Evolutionary conservation across 2,113 vertebrate genomes (phyloP).

Genomic region (Cichladusa arquata): DNA sequence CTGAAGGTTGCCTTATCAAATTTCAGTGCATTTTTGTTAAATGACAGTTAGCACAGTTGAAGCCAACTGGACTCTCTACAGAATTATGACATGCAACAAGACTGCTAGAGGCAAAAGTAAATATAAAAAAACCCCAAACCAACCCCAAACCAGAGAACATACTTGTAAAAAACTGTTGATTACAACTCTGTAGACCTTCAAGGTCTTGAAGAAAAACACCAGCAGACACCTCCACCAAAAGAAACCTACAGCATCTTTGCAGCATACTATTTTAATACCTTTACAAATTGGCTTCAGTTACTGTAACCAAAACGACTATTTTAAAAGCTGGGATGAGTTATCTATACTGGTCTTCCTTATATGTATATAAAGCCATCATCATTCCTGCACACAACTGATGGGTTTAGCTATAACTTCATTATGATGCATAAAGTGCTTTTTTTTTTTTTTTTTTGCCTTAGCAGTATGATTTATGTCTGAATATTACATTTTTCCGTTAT

Average conservation of each 20-base stretch:
- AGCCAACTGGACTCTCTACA: slow-evolving; percentile 2
- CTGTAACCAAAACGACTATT: neutral
- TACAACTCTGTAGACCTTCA: neutral
- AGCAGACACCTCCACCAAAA: neutral
- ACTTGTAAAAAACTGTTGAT: neutral
- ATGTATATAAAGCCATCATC: neutral
- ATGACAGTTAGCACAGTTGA: neutral
- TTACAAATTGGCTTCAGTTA: neutral
- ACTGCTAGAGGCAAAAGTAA: neutral
- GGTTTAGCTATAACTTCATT: neutral
- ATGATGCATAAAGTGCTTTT: neutral
- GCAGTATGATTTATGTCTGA: neutral
- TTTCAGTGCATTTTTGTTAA: slow-evolving; percentile 23
- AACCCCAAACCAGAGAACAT: neutral
- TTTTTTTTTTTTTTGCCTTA: neutral
- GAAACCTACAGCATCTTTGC: neutral
- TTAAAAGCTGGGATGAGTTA: neutral
- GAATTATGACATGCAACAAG: neutral
- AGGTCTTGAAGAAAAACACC: neutral
- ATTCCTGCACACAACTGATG: neutral
- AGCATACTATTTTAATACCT: neutral
- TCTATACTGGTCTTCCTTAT: neutral
- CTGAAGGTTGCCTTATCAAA: neutral
- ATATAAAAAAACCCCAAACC: neutral
- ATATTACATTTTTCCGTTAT: neutral